Conservation (phyloP, 2,888 invertebrate species). For the Cyaniris semiargus region DNA sequence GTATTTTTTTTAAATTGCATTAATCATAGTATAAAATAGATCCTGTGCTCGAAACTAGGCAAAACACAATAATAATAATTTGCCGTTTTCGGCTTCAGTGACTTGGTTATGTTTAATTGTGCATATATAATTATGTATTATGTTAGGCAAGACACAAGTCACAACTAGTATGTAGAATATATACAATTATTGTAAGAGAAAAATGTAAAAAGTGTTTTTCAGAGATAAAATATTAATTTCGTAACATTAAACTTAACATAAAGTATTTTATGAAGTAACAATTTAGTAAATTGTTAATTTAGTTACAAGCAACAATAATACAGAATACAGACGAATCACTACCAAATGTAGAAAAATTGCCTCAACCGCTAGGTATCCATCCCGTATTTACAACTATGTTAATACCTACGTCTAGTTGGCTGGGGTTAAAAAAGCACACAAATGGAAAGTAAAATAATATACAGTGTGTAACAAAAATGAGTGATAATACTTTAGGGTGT, state of each 20-base stretch:
- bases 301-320: neutral
- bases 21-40: neutral
- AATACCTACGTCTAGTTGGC: slow-evolving; percentile 10
- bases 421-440: slow-evolving; percentile 16
- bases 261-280: neutral
- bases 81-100: no score
- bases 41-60: neutral
- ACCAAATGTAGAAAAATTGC: slow-evolving; percentile 51
- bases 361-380: slow-evolving; percentile 66
- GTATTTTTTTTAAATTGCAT: neutral
- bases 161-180: no score
- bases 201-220: neutral
- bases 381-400: slow-evolving; percentile 48
- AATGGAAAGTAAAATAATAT: neutral
- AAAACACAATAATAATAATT: no score
- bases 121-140: no score
- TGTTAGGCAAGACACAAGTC: neutral
- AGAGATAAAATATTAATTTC: no score
- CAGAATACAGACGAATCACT: neutral
- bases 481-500: no score
- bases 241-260: no score
- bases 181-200: neutral
- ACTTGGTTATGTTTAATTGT: no score
- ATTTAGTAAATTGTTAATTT: neutral
- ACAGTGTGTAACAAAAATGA: no score